phyloP scores from a whole-genome alignment of 2,888 invertebrate species.

The Drosophila barbarae region DNA sequence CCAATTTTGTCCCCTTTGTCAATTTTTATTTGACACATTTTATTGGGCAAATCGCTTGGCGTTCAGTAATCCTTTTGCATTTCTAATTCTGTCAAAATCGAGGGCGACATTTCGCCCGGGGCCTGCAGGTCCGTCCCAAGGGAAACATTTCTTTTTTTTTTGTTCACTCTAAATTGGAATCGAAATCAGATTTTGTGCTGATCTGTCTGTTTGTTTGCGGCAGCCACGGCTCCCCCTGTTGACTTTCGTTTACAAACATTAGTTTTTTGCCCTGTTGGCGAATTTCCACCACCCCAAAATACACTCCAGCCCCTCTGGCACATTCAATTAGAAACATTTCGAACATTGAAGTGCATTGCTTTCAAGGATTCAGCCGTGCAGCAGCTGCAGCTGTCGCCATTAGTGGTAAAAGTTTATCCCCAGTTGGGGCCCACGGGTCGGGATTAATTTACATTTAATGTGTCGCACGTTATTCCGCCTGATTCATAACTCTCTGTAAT shows the following conservation, averaged over 20 bases:
- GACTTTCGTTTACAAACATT: slow-evolving; percentile 40
- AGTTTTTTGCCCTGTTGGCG: slow-evolving; percentile 30
- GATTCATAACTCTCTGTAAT: slow-evolving; percentile 35
- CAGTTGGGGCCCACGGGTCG: slow-evolving; percentile 21
- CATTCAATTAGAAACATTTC: slow-evolving; percentile 39
- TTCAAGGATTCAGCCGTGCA: slow-evolving; percentile 10
- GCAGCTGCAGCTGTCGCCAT: slow-evolving; percentile 30
- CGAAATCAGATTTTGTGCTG: slow-evolving; percentile 37
- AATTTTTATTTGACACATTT: slow-evolving; percentile 68
- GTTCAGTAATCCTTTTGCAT: slow-evolving; percentile 53
- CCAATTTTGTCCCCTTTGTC: slow-evolving; percentile 43
- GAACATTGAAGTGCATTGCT: slow-evolving; percentile 28
- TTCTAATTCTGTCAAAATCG: slow-evolving; percentile 48
- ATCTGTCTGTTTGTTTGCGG: slow-evolving; percentile 28
- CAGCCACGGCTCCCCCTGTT: slow-evolving; percentile 27
- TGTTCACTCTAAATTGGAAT: slow-evolving; percentile 45
- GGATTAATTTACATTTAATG: slow-evolving; percentile 31
- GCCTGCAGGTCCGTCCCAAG: slow-evolving; percentile 44
- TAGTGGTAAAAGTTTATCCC: slow-evolving; percentile 27
- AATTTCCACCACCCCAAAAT: slow-evolving; percentile 3
- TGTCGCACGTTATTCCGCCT: background rate
- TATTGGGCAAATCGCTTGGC: slow-evolving; percentile 55
- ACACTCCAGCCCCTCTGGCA: background rate
- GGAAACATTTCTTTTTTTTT: slow-evolving; percentile 35
- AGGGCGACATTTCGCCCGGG: slow-evolving; percentile 41